Evolutionary conservation across 2,797 vertebrate species (phyloP).

Genomic region (Macroramphosus scolopax): DNA sequence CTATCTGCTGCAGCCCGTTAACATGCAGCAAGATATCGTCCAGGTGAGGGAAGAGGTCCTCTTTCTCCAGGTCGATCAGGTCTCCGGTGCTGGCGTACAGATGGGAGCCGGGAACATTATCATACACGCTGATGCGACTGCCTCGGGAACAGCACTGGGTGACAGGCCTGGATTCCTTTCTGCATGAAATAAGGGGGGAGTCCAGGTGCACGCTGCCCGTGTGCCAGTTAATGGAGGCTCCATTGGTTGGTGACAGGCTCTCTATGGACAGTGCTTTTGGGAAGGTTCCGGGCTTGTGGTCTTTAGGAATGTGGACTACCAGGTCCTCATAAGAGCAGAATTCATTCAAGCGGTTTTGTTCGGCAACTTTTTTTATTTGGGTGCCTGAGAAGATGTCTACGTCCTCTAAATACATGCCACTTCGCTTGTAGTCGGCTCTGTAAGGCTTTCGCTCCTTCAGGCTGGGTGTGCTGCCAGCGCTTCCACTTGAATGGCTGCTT

Average conservation of each 20-base stretch:
- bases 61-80: slow-evolving; percentile 92
- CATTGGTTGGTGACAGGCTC: slow-evolving; percentile 87
- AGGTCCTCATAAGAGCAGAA: slow-evolving; percentile 95
- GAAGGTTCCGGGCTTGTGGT: slow-evolving; percentile 98
- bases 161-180: slow-evolving; percentile 77
- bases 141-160: slow-evolving; percentile 86
- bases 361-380: slow-evolving; percentile 72
- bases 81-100: slow-evolving; percentile 96
- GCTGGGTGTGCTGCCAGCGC: slow-evolving; percentile 81
- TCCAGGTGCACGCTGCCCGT: slow-evolving; percentile 78
- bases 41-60: slow-evolving; percentile 89
- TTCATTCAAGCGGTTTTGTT: slow-evolving; percentile 83
- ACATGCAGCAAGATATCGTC: slow-evolving; percentile 94
- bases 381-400: slow-evolving; percentile 85
- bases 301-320: slow-evolving; percentile 94
- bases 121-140: slow-evolving; percentile 94
- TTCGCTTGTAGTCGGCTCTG: slow-evolving; percentile 84
- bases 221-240: slow-evolving; percentile 83
- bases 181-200: slow-evolving; percentile 71
- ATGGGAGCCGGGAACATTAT: slow-evolving; percentile 95
- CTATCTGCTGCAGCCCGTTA: slow-evolving; percentile 90
- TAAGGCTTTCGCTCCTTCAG: slow-evolving; percentile 83
- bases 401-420: slow-evolving; percentile 96
- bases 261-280: slow-evolving; percentile 98
- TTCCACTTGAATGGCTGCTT: slow-evolving; percentile 83